Evolutionary conservation across 2,113 vertebrate genomes (phyloP).

Genomic region (Hemiprocne comata): DNA sequence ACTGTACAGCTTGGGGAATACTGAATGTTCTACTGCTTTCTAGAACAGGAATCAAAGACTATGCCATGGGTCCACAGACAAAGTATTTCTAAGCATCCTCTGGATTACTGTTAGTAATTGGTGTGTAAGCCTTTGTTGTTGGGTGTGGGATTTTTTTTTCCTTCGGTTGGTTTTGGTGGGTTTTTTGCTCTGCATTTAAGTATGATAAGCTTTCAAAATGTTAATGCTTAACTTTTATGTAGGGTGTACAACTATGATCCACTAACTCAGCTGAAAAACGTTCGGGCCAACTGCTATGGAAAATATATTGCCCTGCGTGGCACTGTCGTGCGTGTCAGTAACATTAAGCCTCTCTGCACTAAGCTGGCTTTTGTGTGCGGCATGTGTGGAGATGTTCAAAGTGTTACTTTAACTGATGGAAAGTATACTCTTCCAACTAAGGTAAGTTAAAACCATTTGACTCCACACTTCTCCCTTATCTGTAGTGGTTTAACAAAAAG

Average conservation of each 20-base stretch:
- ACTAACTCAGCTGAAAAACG: conserved; percentile 83
- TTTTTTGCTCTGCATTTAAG: background rate
- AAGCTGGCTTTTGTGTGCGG: conserved; percentile 90
- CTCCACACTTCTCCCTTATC: background rate
- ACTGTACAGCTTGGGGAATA: background rate
- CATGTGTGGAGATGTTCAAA: conserved; percentile 81
- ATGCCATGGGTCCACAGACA: accelerated
- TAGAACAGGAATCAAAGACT: background rate
- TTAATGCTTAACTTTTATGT: background rate
- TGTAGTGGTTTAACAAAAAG: background rate
- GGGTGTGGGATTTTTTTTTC: background rate
- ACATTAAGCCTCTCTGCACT: conserved; percentile 90
- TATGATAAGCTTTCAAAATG: background rate
- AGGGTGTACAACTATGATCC: conserved; percentile 96
- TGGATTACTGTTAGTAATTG: background rate
- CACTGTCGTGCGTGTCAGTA: conserved; percentile 93
- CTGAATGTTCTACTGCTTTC: background rate
- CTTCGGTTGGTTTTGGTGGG: too few relatives aligned
- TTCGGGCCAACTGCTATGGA: conserved; percentile 92
- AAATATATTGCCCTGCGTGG: conserved; percentile 89
- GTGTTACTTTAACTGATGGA: conserved; percentile 86
- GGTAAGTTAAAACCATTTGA: conserved; percentile 58
- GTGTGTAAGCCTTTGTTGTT: background rate
- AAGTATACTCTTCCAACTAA: conserved; percentile 90
- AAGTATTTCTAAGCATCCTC: background rate